These are phyloP conservation scores for Melanerpes aurifrons DNA, from an alignment of 2,113 vertebrate genomes.

Conservation along the genomic window DNA sequence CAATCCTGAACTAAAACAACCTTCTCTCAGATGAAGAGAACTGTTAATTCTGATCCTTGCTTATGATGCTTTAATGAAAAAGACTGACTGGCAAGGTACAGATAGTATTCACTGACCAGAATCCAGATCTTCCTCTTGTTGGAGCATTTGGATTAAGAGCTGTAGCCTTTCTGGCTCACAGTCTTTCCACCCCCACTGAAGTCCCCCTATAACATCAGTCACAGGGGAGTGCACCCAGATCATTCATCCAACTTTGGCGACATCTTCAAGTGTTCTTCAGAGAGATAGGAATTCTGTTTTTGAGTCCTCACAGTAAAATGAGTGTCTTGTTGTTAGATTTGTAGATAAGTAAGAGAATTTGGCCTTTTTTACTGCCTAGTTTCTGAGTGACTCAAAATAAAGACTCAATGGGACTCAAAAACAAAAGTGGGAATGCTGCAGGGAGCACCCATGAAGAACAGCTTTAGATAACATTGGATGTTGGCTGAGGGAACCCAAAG, in stretches of 20 bases:
- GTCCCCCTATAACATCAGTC: not conserved
- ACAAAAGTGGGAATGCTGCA: not conserved
- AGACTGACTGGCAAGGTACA: not conserved
- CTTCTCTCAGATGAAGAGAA: not conserved
- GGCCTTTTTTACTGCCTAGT: not conserved
- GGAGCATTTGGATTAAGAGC: not conserved
- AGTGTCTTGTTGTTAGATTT: not conserved
- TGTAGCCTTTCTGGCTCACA: not conserved
- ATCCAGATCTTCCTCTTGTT: not conserved
- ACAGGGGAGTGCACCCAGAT: accelerated
- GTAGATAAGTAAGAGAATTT: not conserved
- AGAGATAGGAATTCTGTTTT: not conserved
- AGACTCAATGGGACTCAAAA: not conserved
- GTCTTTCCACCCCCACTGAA: not conserved
- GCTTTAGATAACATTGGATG: not conserved
- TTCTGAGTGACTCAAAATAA: not conserved
- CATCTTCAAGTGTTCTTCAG: not conserved
- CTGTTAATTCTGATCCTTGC: not conserved
- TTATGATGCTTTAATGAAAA: not conserved
- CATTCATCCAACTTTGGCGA: not conserved
- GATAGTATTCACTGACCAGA: not conserved
- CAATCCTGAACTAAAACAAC: not conserved
- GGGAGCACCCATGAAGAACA: not conserved
- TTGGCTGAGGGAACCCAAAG: not conserved
- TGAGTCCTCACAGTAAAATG: not conserved